Conservation (phyloP, 1,140 invertebrate species). For the Drosophila nigromelanica region DNA sequence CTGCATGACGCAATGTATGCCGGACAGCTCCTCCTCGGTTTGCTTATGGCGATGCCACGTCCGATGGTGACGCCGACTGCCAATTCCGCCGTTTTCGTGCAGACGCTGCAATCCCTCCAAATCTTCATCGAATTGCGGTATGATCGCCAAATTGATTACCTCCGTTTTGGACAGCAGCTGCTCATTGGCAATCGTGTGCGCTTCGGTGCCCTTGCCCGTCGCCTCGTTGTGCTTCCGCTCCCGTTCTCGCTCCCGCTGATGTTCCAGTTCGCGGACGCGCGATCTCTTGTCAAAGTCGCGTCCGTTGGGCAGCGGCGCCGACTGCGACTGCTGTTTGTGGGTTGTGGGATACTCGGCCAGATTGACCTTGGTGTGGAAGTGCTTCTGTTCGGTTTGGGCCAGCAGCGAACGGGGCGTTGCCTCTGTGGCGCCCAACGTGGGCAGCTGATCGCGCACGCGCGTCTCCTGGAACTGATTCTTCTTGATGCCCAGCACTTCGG, state of each 20-base stretch:
- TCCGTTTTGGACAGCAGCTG: constrained; percentile 82
- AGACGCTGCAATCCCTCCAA: constrained; percentile 71
- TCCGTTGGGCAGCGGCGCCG: constrained; percentile 45
- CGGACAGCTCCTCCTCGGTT: constrained; percentile 77
- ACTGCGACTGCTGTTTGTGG: constrained; percentile 38
- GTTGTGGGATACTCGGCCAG: constrained; percentile 77
- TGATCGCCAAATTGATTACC: constrained; percentile 82
- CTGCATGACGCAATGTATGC: constrained; percentile 84
- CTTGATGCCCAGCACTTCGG: constrained; percentile 83
- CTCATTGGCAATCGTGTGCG: constrained; percentile 75
- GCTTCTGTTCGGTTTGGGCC: constrained; percentile 27
- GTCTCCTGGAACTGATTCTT: constrained; percentile 84
- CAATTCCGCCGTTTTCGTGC: constrained; percentile 53
- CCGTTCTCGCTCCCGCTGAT: constrained; percentile 54
- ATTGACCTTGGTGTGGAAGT: constrained; percentile 81
- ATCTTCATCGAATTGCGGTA: constrained; percentile 82
- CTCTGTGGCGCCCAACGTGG: constrained; percentile 41
- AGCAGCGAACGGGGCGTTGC: constrained; percentile 55
- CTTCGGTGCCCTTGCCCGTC: constrained; percentile 66
- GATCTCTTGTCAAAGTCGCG: constrained; percentile 78
- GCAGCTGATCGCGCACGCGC: constrained; percentile 65
- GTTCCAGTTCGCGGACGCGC: constrained; percentile 63
- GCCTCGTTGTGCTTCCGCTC: constrained; percentile 65
- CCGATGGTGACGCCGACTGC: constrained; percentile 68
- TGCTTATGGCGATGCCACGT: constrained; percentile 77